A percentile compares a stretch with the other conserved stretches of the same genome.
Conservation (phyloP, 2,888 invertebrate genomes). For the Dendrolimus pini region DNA sequence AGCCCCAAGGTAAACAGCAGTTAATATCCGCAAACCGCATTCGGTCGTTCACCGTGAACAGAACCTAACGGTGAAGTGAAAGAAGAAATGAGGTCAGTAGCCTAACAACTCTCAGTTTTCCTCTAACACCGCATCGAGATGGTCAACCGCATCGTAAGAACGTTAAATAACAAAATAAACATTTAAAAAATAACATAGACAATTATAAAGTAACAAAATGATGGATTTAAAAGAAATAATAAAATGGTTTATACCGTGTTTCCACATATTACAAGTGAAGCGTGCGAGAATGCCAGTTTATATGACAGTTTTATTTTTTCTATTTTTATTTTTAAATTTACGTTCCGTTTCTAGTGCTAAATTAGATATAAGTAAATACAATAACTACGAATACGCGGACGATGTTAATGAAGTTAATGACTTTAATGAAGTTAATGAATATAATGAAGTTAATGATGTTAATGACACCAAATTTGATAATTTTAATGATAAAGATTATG, state of each 20-base stretch:
- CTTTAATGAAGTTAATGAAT: not conserved
- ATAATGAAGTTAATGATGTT: slow-evolving; percentile 3
- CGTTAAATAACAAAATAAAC: slow-evolving; percentile 10
- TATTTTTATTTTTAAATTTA: slow-evolving; percentile 51
- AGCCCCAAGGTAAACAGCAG: too few relatives aligned
- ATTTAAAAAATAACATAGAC: not conserved
- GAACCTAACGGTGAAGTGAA: not conserved
- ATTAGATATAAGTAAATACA: slow-evolving; percentile 18
- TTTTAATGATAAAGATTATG: not conserved
- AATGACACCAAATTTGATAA: slow-evolving; percentile 17
- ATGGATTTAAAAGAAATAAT: slow-evolving; percentile 71
- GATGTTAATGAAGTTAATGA: slow-evolving; percentile 8
- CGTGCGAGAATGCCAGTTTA: slow-evolving; percentile 30
- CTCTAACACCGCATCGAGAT: slow-evolving; percentile 24
- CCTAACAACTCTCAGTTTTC: slow-evolving; percentile 10
- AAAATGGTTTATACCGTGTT: slow-evolving; percentile 69
- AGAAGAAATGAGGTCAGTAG: not conserved
- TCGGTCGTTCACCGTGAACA: not conserved
- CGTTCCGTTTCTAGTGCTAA: slow-evolving; percentile 35
- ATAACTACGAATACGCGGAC: slow-evolving; percentile 16
- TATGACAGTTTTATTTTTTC: slow-evolving; percentile 33
- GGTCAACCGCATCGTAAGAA: slow-evolving; percentile 23
- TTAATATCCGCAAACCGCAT: too few relatives aligned
- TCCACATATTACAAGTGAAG: slow-evolving; percentile 46
- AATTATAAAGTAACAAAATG: slow-evolving; percentile 21